These are phyloP conservation scores for Neomonachus schauinslandi DNA, from an alignment of 2,113 vertebrate species.

Conservation along the genomic window DNA sequence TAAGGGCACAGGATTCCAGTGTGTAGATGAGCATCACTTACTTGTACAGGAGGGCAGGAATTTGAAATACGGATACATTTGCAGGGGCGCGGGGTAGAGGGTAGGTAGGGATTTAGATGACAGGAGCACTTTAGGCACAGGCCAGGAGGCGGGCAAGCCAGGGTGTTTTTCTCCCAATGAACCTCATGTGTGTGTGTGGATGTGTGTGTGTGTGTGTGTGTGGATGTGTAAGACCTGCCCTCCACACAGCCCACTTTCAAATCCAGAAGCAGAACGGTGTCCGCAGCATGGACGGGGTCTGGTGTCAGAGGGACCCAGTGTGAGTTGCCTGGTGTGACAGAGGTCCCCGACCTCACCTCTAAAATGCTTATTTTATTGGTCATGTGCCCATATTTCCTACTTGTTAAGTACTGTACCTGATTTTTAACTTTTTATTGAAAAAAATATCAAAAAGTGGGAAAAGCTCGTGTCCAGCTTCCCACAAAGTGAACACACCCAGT, in stretches of 20 bases:
- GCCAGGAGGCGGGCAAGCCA: background rate
- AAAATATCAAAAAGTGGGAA: background rate
- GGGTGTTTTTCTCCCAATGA: background rate
- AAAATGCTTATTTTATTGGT: background rate
- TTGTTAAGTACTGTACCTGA: background rate
- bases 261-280: background rate
- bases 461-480: background rate
- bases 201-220: background rate
- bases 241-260: background rate
- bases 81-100: background rate
- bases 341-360: background rate
- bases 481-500: fast-evolving
- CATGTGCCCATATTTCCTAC: background rate
- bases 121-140: background rate
- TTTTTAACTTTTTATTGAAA: background rate
- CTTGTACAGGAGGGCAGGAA: background rate
- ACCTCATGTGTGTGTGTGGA: too few relatives aligned
- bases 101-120: background rate
- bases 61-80: background rate
- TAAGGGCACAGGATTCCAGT: background rate
- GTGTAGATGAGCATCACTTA: background rate
- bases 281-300: background rate
- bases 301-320: background rate
- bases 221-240: background rate
- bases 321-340: background rate